Percentiles rank a stretch among this genome's conserved stretches.
These are phyloP conservation scores for Nothocercus nigrocapillus DNA, from an alignment of 2,113 vertebrate genomes.

Conservation along the genomic window DNA sequence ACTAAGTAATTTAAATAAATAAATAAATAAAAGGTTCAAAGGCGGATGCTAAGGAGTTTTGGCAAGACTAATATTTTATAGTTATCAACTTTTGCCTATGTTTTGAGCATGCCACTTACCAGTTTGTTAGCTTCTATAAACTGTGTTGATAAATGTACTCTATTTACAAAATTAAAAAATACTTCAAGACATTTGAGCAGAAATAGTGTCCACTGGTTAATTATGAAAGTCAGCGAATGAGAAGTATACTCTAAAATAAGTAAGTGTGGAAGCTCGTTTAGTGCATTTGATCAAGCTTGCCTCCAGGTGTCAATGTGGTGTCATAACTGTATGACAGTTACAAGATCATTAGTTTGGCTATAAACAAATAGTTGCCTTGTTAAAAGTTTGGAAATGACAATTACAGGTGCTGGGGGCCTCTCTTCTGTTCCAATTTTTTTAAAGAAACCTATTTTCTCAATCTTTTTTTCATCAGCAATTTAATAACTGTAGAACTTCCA, in stretches of 20 bases:
- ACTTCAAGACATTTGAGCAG: neutral
- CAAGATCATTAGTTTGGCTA: neutral
- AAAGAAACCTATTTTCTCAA: slow-evolving; percentile 19
- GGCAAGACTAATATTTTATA: neutral
- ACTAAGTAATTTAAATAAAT: neutral
- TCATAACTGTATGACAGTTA: neutral
- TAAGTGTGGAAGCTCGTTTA: neutral
- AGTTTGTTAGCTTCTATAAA: neutral
- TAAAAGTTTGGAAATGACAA: slow-evolving; percentile 22
- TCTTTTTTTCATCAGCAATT: slow-evolving; percentile 30
- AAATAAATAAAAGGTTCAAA: neutral
- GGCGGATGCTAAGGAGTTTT: neutral
- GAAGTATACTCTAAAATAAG: neutral
- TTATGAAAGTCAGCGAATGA: neutral
- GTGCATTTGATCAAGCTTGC: slow-evolving; percentile 5
- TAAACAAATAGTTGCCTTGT: neutral
- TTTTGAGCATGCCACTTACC: neutral
- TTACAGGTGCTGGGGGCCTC: slow-evolving; percentile 16
- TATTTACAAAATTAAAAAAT: neutral
- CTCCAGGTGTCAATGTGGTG: neutral
- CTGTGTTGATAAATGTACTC: neutral
- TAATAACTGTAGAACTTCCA: slow-evolving; percentile 37
- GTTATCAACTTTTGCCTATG: accelerated
- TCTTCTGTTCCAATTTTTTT: slow-evolving; percentile 50
- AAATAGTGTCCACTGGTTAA: neutral